A percentile compares a stretch with the other conserved stretches of the same genome.
These are phyloP conservation scores for Symphodus melops DNA, from an alignment of 2,113 vertebrate genomes.

Conservation along the genomic window DNA sequence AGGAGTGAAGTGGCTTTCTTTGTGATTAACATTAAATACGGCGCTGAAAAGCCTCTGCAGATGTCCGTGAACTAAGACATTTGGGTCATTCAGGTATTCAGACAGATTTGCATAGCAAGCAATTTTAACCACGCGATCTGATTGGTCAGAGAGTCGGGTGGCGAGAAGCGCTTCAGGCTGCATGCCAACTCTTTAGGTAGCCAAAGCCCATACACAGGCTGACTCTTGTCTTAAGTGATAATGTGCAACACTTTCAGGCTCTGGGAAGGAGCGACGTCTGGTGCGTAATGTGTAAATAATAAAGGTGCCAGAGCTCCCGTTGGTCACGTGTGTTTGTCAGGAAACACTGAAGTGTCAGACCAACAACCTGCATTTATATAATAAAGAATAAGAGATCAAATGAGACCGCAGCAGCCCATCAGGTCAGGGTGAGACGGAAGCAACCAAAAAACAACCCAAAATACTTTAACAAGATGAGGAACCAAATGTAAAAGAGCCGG, in stretches of 20 bases:
- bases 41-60: slow-evolving; percentile 14
- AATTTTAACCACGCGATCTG: background rate
- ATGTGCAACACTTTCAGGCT: background rate
- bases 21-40: slow-evolving; percentile 50
- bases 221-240: background rate
- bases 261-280: background rate
- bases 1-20: slow-evolving; percentile 61
- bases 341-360: too few relatives aligned
- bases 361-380: too few relatives aligned
- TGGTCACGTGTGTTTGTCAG: too few relatives aligned
- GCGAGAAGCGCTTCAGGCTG: background rate
- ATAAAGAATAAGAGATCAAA: too few relatives aligned
- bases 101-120: slow-evolving; percentile 29
- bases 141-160: background rate
- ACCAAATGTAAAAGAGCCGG: too few relatives aligned
- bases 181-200: background rate
- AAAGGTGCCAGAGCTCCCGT: background rate
- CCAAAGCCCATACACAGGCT: background rate
- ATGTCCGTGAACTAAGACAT: slow-evolving; percentile 10
- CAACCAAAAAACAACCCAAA: too few relatives aligned
- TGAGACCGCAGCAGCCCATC: too few relatives aligned
- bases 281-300: background rate
- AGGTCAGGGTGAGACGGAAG: too few relatives aligned
- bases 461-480: too few relatives aligned
- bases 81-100: slow-evolving; percentile 38